phyloP scores from a whole-genome alignment of 2,113 vertebrate genomes.

The Oncorhynchus keta region DNA sequence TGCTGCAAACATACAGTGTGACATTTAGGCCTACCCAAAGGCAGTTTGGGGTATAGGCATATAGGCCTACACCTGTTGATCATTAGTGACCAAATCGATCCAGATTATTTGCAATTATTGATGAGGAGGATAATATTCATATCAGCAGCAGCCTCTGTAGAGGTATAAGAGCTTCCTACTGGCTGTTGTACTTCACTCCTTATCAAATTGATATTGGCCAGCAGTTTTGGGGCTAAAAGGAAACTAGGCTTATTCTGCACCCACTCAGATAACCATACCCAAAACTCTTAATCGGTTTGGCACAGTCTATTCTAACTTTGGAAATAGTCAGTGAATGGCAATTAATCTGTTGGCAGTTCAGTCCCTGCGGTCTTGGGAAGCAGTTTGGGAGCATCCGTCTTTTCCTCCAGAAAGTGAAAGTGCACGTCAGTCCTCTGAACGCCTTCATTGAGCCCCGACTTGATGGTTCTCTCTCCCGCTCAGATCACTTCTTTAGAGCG shows the following conservation, averaged over 20 bases:
- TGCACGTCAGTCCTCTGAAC: constrained; percentile 56
- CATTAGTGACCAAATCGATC: neutral
- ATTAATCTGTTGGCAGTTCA: constrained; percentile 84
- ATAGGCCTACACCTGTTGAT: neutral
- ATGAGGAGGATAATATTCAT: neutral
- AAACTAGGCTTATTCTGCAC: too few relatives aligned
- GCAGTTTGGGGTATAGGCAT: too few relatives aligned
- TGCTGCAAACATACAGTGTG: too few relatives aligned
- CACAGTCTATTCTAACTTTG: constrained; percentile 44
- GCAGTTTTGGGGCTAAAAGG: neutral
- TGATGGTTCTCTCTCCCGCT: constrained; percentile 87
- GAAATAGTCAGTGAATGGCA: constrained; percentile 77
- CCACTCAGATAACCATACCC: neutral
- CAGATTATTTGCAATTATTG: neutral
- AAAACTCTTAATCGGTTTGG: constrained; percentile 1
- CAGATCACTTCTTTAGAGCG: constrained; percentile 79
- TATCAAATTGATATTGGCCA: too few relatives aligned
- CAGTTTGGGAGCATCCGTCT: constrained; percentile 79
- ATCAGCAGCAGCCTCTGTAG: too few relatives aligned
- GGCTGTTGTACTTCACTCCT: too few relatives aligned
- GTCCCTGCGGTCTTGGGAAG: constrained; percentile 30
- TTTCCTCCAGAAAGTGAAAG: constrained; percentile 76
- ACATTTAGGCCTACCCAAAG: neutral
- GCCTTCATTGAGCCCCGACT: constrained; percentile 82
- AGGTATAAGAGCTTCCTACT: too few relatives aligned